phyloP scores from a whole-genome alignment of 2,888 invertebrate species.

The Cotesia congregata region DNA sequence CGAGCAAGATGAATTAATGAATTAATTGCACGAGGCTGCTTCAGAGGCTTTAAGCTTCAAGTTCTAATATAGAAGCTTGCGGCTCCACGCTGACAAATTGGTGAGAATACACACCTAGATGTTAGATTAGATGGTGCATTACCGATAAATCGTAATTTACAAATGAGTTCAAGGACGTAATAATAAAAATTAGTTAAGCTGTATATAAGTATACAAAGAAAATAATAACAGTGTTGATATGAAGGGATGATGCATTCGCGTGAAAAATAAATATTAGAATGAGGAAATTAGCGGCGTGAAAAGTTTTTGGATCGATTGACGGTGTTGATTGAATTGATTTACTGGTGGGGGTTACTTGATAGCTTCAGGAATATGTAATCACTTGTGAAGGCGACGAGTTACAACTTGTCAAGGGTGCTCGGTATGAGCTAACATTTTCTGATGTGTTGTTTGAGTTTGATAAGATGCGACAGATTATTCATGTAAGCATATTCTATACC shows the following conservation, averaged over 20 bases:
- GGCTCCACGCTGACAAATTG: too few relatives aligned
- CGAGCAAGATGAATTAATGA: constrained; percentile 28
- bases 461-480: constrained; percentile 8
- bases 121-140: constrained; percentile 23
- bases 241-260: neutral
- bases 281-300: constrained; percentile 8
- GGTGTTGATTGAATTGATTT: constrained; percentile 34
- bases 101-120: neutral
- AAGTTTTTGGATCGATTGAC: constrained; percentile 18
- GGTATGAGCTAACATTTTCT: neutral
- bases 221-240: neutral
- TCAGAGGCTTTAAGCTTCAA: neutral
- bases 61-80: too few relatives aligned
- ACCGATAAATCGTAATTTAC: constrained; percentile 25
- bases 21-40: constrained; percentile 12
- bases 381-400: constrained; percentile 18
- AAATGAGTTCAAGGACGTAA: constrained; percentile 42
- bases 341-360: constrained; percentile 25
- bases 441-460: constrained; percentile 5
- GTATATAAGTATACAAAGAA: constrained; percentile 8
- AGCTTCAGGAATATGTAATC: constrained; percentile 35
- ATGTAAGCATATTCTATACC: neutral
- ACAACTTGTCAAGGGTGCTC: constrained; percentile 13
- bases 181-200: neutral
- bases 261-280: constrained; percentile 15